Evolutionary conservation across 2,888 invertebrate genomes (phyloP).

Genomic region (Latrodectus hesperus): DNA sequence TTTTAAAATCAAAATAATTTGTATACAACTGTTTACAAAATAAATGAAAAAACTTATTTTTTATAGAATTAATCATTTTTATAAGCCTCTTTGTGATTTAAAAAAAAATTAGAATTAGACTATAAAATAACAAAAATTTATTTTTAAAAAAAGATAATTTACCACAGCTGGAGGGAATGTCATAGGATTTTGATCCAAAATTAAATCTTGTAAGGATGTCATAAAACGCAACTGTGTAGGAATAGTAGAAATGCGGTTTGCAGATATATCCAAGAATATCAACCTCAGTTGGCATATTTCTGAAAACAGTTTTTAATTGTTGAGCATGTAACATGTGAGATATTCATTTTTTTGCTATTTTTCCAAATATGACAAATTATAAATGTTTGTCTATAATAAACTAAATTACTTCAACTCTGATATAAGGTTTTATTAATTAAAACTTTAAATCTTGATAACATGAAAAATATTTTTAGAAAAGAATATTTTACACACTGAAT

Average conservation of each 20-base stretch:
- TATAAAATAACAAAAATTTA: too few species aligned
- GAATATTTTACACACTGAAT: too few species aligned
- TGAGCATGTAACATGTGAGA: background rate
- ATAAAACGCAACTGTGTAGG: slow-evolving; percentile 92
- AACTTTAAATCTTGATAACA: background rate
- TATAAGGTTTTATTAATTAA: background rate
- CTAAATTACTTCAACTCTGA: background rate
- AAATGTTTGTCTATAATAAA: background rate
- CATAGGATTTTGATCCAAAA: slow-evolving; percentile 91
- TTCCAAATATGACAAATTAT: background rate
- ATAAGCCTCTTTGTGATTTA: too few species aligned
- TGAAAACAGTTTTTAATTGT: slow-evolving; percentile 74
- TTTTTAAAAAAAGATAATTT: slow-evolving; percentile 76
- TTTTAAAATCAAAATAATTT: background rate
- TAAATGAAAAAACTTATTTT: background rate
- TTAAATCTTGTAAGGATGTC: slow-evolving; percentile 86
- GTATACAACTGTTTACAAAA: background rate
- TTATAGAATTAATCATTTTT: background rate
- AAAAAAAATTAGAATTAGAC: too few species aligned
- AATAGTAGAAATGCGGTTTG: slow-evolving; percentile 90
- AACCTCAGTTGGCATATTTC: slow-evolving; percentile 91
- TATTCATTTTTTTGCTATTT: background rate
- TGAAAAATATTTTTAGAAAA: background rate
- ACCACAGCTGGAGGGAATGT: slow-evolving; percentile 94
- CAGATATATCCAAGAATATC: slow-evolving; percentile 89